These are phyloP conservation scores for Geotrypetes seraphini DNA, from an alignment of 2,797 vertebrate genomes.

Conservation along the genomic window DNA sequence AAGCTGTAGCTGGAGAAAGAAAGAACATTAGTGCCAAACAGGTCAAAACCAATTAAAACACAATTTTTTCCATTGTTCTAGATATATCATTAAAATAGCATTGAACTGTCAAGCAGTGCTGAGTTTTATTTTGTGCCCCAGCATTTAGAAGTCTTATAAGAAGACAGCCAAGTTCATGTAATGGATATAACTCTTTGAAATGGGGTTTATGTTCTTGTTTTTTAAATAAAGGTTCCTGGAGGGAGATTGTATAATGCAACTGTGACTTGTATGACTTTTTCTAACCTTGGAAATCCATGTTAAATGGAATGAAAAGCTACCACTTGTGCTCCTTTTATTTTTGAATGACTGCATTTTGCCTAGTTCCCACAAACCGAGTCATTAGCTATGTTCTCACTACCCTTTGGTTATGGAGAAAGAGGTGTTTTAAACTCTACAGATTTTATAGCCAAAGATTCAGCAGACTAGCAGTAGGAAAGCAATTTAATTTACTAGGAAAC, in stretches of 20 bases:
- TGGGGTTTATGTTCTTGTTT: background rate
- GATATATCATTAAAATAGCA: no score
- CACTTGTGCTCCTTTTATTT: no score
- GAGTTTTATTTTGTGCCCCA: no score
- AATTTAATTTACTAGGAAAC: conserved; percentile 14
- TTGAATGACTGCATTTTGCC: background rate
- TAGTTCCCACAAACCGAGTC: no score
- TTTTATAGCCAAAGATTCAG: conserved; percentile 8
- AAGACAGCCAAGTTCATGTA: no score
- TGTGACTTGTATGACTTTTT: background rate
- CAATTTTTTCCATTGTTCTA: no score
- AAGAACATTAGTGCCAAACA: no score
- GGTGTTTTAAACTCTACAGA: background rate
- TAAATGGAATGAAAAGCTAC: background rate
- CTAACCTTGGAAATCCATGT: background rate
- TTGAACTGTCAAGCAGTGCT: no score
- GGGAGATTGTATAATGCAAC: background rate
- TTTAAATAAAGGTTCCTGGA: background rate
- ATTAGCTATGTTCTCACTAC: no score
- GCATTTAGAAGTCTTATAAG: no score
- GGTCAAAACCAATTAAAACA: no score
- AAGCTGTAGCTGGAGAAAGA: no score
- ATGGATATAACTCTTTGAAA: background rate
- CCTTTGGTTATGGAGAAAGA: background rate
- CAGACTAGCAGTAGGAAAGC: conserved; percentile 15